Evolutionary conservation across 2,888 invertebrate genomes (phyloP).

Genomic region (Lamellibrachia columna): DNA sequence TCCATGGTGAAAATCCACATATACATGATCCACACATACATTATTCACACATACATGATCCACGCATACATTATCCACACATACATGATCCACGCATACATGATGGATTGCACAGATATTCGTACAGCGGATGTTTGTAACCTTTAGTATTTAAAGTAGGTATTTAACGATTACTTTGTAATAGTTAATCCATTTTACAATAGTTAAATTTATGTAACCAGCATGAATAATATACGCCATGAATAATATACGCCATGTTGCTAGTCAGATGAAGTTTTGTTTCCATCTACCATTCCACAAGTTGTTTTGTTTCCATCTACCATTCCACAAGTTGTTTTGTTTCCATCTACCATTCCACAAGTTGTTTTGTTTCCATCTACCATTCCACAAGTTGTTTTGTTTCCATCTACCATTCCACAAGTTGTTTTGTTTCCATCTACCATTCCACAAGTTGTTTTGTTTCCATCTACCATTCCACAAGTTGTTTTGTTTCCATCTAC

Average conservation of each 20-base stretch:
- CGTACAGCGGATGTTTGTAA: too few relatives aligned
- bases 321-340: background rate
- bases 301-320: conserved; percentile 13
- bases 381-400: background rate
- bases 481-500: conserved; percentile 13
- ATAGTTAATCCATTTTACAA: too few relatives aligned
- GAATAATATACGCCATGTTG: background rate
- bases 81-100: too few relatives aligned
- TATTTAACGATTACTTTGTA: too few relatives aligned
- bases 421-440: conserved; percentile 13
- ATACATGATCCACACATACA: too few relatives aligned
- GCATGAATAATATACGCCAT: too few relatives aligned
- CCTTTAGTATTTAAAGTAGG: too few relatives aligned
- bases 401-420: background rate
- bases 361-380: conserved; percentile 13
- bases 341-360: background rate
- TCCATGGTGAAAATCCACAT: too few relatives aligned
- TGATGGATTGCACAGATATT: too few relatives aligned
- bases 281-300: background rate
- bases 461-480: background rate
- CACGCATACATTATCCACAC: too few relatives aligned
- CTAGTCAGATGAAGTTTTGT: background rate
- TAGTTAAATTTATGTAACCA: too few relatives aligned
- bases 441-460: background rate
- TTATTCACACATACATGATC: too few relatives aligned